Evolutionary conservation across 2,888 invertebrate genomes (phyloP), one percentile per base, ranked within the genome.

Genomic region (Cryptocephalus primarius): DNA sequence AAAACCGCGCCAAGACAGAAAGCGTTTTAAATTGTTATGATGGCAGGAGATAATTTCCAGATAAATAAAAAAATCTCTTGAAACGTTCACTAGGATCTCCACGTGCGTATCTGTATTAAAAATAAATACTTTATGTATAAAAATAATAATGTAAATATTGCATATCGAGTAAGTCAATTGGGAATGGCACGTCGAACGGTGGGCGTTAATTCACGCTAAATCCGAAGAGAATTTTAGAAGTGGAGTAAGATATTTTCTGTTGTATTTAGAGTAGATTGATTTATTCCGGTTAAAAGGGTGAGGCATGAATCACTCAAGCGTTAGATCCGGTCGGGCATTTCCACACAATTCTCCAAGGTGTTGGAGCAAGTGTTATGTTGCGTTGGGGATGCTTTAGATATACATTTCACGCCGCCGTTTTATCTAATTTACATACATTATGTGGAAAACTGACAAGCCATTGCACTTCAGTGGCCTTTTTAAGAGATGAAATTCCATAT

Each of bases 251-350:
- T 50, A 48, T 52, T 52, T 52, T 22, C 52, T 32, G 52, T 52
- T 48, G 50, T 50, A 52, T 54, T 54, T 52, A 52, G 46, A 52
- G 40, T 39, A 44, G 54, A 54, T 54, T 54, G 54, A 54, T 54
- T 54, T 54, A 54, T 50, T 44, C 46, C 43, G 46, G 47, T 46
- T 39, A 45, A 46, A 51, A 48, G 48, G 49, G 49, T 48, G 40
- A 45, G 48, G 41, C 51, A 49, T 53, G 51, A 53, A 53, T 53
- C 53, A 51, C 53, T 51, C 53, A 51, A 43, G 46, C 41, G 40
- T 42, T 40, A 45, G 50, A 51, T 51, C 44, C 48, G 46, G 48
- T 33, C 33, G 43, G 49, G 46, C 48, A 47, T 50, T 49, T 48
- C 45, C 43, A 42, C 46, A 40, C 49, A 53, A 50, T 49, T 48